Evolutionary conservation across 2,888 invertebrate genomes (phyloP).

Genomic region (Chloromyia formosa): DNA sequence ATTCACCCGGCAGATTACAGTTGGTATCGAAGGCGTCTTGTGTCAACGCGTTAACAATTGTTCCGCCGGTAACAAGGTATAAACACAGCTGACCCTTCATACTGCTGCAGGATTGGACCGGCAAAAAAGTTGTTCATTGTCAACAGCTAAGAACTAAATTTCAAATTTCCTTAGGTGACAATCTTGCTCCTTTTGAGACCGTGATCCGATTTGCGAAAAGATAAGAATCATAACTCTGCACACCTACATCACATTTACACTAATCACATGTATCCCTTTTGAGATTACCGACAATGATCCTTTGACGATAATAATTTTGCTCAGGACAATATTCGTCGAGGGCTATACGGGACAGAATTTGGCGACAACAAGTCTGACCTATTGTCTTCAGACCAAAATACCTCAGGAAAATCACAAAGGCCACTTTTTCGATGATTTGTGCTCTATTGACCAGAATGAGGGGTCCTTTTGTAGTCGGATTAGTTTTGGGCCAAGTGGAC

Average conservation of each 20-base stretch:
- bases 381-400: conserved; percentile 54
- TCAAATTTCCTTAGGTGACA: conserved; percentile 43
- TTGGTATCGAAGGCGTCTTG: conserved; percentile 18
- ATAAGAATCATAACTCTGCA: conserved; percentile 6
- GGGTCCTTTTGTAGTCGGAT: conserved; percentile 35
- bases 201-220: conserved; percentile 34
- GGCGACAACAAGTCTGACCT: conserved; percentile 54
- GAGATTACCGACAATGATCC: conserved; percentile 44
- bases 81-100: conserved; percentile 45
- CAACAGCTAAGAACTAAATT: conserved; percentile 42
- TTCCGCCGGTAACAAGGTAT: conserved; percentile 23
- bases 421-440: conserved; percentile 29
- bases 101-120: background rate
- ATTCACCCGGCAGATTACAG: conserved; percentile 17
- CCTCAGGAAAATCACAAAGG: conserved; percentile 32
- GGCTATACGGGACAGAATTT: conserved; percentile 51
- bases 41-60: conserved; percentile 43
- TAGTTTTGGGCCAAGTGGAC: conserved; percentile 28
- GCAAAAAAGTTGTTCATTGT: conserved; percentile 13
- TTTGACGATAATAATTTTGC: conserved; percentile 32
- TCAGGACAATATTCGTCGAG: background rate
- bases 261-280: conserved; percentile 39
- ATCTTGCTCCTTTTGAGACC: conserved; percentile 37
- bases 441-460: conserved; percentile 43
- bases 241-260: conserved; percentile 40